phyloP scores from a whole-genome alignment of 1,140 invertebrate species.

The Latrodectus geometricus region DNA sequence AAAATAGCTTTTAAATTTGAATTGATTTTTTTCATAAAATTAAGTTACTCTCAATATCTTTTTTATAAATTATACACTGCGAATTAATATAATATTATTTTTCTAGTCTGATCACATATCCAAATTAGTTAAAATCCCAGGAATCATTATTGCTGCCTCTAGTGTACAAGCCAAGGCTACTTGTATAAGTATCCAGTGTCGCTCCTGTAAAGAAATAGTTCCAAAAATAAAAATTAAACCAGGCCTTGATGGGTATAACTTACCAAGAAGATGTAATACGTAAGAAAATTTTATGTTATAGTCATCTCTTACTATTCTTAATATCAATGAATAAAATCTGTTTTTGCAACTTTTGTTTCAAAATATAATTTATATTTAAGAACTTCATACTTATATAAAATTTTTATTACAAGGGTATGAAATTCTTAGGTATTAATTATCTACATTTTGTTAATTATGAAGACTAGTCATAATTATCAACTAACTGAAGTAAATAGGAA shows the following conservation, averaged over 20 bases:
- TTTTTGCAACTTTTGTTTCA: too few relatives aligned
- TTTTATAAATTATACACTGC: too few relatives aligned
- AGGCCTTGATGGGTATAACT: slow-evolving; percentile 95
- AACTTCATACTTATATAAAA: too few relatives aligned
- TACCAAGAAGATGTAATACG: slow-evolving; percentile 95
- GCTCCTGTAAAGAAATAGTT: slow-evolving; percentile 90
- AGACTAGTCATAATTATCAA: too few relatives aligned
- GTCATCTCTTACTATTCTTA: too few relatives aligned
- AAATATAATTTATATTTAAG: too few relatives aligned
- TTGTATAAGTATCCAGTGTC: slow-evolving; percentile 94
- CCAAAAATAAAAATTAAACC: slow-evolving; percentile 92
- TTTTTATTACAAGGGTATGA: too few relatives aligned
- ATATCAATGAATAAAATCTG: too few relatives aligned
- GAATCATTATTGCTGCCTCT: slow-evolving; percentile 94
- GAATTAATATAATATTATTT: slow-evolving; percentile 8
- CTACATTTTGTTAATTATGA: too few relatives aligned
- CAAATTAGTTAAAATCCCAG: slow-evolving; percentile 92
- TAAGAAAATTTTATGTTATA: slow-evolving; percentile 68
- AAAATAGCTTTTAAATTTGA: not conserved
- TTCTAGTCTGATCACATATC: slow-evolving; percentile 93
- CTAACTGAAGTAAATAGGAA: too few relatives aligned
- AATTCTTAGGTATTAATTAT: too few relatives aligned
- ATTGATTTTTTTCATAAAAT: not conserved
- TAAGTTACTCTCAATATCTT: not conserved
- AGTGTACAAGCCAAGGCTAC: slow-evolving; percentile 95